These are phyloP conservation scores for Parnassius apollo DNA, from an alignment of 2,888 invertebrate genomes.

Conservation along the genomic window DNA sequence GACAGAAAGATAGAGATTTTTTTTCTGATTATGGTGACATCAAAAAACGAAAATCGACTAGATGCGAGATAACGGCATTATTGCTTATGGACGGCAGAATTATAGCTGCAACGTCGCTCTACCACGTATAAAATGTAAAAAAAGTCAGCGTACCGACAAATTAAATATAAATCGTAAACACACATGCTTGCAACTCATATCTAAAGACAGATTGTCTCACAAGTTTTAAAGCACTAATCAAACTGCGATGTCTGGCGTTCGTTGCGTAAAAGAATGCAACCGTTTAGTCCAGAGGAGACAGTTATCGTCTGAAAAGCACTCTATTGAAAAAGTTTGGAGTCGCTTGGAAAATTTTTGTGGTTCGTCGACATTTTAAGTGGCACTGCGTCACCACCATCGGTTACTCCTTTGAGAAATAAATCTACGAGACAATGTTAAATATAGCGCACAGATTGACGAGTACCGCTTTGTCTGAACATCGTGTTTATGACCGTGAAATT, in stretches of 20 bases:
- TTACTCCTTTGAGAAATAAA: constrained; percentile 51
- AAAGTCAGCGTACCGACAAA: neutral
- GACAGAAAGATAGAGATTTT: no score
- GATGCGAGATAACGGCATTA: no score
- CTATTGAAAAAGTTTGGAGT: constrained; percentile 59
- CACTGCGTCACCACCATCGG: constrained; percentile 40
- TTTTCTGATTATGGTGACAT: no score
- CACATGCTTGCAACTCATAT: neutral
- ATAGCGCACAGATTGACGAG: constrained; percentile 48
- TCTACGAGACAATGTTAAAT: constrained; percentile 50
- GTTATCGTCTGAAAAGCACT: constrained; percentile 50
- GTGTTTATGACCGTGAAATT: constrained; percentile 33
- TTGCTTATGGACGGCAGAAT: no score
- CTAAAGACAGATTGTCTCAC: constrained; percentile 34
- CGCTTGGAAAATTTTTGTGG: constrained; percentile 40
- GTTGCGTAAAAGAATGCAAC: constrained; percentile 39
- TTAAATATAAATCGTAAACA: constrained; percentile 16
- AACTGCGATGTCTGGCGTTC: constrained; percentile 29
- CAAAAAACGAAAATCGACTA: no score
- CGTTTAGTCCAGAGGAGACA: constrained; percentile 31
- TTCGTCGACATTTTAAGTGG: constrained; percentile 62
- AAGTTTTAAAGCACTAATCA: constrained; percentile 37
- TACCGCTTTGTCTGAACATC: constrained; percentile 33
- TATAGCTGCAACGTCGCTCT: no score
- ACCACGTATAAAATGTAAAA: neutral